Conservation (phyloP, 2,888 invertebrate species). For the Ornithoptera alexandrae region DNA sequence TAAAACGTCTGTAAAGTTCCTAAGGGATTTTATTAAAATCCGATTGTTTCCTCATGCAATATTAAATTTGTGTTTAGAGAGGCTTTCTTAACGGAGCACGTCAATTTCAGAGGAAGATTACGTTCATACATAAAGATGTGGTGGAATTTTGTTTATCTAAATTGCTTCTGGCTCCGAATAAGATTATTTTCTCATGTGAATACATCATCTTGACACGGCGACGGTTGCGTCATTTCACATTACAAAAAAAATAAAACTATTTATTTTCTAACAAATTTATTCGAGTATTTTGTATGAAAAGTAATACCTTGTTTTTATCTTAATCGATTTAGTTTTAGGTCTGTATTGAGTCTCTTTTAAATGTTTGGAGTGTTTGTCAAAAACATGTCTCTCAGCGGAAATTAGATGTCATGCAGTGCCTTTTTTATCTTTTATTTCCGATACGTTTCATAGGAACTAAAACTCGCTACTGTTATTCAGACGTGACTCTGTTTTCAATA, state of each 20-base stretch:
- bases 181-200: constrained; percentile 13
- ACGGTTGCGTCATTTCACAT: constrained; percentile 3
- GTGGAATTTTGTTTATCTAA: constrained; percentile 64
- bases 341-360: not conserved
- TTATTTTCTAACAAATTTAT: not conserved
- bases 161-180: constrained; percentile 47
- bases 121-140: constrained; percentile 54
- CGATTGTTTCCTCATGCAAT: not conserved
- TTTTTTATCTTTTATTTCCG: not conserved
- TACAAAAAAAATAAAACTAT: not conserved
- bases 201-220: constrained; percentile 16
- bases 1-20: not conserved
- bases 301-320: not conserved
- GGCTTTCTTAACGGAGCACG: constrained; percentile 6
- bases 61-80: constrained; percentile 10
- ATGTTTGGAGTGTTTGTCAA: not conserved
- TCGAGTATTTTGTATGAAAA: not conserved
- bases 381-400: not conserved
- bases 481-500: not conserved
- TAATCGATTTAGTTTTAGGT: not conserved
- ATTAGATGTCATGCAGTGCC: not conserved
- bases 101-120: constrained; percentile 25
- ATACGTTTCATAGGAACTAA: not conserved
- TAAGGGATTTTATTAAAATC: constrained; percentile 4
- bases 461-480: not conserved